Conservation (phyloP, 92 coral and sea anemone genomes). For the Epizoanthus stellaris region DNA sequence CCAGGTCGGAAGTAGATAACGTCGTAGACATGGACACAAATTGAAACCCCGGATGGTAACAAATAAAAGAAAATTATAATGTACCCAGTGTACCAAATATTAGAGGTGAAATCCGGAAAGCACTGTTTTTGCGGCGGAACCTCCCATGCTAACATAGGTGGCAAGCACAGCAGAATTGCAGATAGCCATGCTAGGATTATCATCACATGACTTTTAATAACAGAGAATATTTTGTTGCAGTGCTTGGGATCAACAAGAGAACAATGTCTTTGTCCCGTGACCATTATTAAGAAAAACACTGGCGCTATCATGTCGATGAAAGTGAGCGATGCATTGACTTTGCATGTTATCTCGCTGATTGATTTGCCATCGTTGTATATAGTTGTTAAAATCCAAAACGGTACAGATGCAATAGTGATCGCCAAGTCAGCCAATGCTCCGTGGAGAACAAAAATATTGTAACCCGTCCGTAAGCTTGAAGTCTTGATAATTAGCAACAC, state of each 20-base stretch:
- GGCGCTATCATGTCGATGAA: slow-evolving; percentile 79
- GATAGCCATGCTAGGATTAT: slow-evolving; percentile 65
- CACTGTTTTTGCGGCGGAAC: slow-evolving; percentile 58
- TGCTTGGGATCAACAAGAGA: slow-evolving; percentile 67
- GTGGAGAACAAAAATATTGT: slow-evolving; percentile 77
- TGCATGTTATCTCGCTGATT: slow-evolving; percentile 61
- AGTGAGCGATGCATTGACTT: slow-evolving; percentile 68
- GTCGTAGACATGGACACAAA: slow-evolving; percentile 70
- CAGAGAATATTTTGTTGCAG: slow-evolving; percentile 69
- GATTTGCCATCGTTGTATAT: slow-evolving; percentile 68
- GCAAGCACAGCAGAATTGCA: slow-evolving; percentile 60
- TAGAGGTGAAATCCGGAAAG: slow-evolving; percentile 77
- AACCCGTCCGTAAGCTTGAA: slow-evolving; percentile 53
- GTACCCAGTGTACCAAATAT: slow-evolving; percentile 75
- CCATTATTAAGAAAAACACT: slow-evolving; percentile 65
- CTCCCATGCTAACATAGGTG: slow-evolving; percentile 80
- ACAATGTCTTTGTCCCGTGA: slow-evolving; percentile 75
- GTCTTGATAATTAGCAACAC: slow-evolving; percentile 71
- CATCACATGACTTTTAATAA: slow-evolving; percentile 52
- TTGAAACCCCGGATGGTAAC: slow-evolving; percentile 64
- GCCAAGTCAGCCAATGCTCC: slow-evolving; percentile 71
- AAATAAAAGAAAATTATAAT: slow-evolving; percentile 63
- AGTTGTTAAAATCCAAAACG: slow-evolving; percentile 84
- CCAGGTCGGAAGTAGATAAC: slow-evolving; percentile 70
- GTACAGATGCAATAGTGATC: slow-evolving; percentile 70